phyloP scores from a whole-genome alignment of 2,797 vertebrate species.

The Moxostoma hubbsi region DNA sequence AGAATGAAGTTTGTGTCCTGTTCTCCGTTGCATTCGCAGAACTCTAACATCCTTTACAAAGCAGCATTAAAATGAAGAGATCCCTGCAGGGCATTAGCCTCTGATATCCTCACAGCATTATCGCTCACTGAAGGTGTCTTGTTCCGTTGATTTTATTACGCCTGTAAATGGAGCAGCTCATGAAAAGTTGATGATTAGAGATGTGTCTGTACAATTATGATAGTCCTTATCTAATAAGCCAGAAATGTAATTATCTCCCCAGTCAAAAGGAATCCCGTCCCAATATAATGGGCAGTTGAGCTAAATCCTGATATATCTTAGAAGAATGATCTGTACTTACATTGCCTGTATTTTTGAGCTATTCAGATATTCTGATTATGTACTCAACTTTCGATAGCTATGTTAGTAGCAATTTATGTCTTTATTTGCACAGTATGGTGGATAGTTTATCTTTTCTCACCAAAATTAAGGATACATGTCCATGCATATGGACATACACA shows the following conservation, averaged over 20 bases:
- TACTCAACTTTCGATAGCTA: slow-evolving; percentile 43
- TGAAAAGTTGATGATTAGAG: slow-evolving; percentile 59
- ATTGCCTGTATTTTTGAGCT: slow-evolving; percentile 52
- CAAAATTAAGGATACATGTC: background rate
- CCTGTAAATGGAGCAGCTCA: slow-evolving; percentile 61
- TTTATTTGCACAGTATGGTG: slow-evolving; percentile 64
- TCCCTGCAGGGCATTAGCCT: slow-evolving; percentile 5
- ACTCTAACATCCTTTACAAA: slow-evolving; percentile 14
- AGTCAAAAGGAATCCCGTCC: slow-evolving; percentile 62
- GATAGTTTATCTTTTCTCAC: slow-evolving; percentile 45
- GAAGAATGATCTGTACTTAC: slow-evolving; percentile 64
- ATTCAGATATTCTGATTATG: slow-evolving; percentile 66
- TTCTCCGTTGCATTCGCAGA: background rate
- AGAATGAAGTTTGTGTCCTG: background rate
- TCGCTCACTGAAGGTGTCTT: slow-evolving; percentile 60
- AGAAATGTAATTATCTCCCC: slow-evolving; percentile 74
- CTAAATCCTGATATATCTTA: slow-evolving; percentile 73
- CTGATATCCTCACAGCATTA: slow-evolving; percentile 16
- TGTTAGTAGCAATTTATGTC: slow-evolving; percentile 64
- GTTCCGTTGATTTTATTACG: slow-evolving; percentile 64
- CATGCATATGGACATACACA: background rate
- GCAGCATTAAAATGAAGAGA: slow-evolving; percentile 6
- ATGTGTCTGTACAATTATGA: slow-evolving; percentile 71
- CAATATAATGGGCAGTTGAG: slow-evolving; percentile 70
- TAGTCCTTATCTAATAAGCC: slow-evolving; percentile 72